These are phyloP conservation scores for Centropristis striata DNA, from an alignment of 2,113 vertebrate genomes.

Conservation along the genomic window DNA sequence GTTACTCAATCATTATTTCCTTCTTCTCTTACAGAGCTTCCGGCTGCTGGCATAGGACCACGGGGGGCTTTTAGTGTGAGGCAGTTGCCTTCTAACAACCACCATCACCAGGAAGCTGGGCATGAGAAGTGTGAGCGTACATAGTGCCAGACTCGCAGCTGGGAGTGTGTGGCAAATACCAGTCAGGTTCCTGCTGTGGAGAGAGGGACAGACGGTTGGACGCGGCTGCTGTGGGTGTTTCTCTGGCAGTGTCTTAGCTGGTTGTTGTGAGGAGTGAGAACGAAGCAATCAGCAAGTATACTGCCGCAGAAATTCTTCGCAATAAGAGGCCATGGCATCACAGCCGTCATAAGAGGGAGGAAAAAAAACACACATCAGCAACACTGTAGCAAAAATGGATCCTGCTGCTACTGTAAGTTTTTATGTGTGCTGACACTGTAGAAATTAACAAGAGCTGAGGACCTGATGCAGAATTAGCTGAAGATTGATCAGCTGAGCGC, in stretches of 20 bases:
- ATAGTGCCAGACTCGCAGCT: slow-evolving; percentile 40
- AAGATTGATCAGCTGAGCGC: slow-evolving; percentile 33
- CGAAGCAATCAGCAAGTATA: slow-evolving; percentile 99
- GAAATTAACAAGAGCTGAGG: slow-evolving; percentile 7
- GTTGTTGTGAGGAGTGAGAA: slow-evolving; percentile 97
- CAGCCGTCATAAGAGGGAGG: background rate
- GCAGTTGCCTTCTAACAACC: background rate
- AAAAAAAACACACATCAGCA: background rate
- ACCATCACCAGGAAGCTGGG: slow-evolving; percentile 16
- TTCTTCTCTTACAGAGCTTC: slow-evolving; percentile 55
- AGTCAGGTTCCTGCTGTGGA: slow-evolving; percentile 8
- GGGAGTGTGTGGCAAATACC: slow-evolving; percentile 28
- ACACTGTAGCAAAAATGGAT: slow-evolving; percentile 2
- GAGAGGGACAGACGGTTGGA: slow-evolving; percentile 27
- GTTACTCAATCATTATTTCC: slow-evolving; percentile 13
- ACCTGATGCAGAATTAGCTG: slow-evolving; percentile 18
- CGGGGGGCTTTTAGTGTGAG: background rate
- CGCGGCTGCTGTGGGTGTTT: slow-evolving; percentile 95
- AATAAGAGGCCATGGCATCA: slow-evolving; percentile 77
- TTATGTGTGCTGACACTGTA: slow-evolving; percentile 23
- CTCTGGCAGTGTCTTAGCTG: slow-evolving; percentile 99
- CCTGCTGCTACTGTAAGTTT: slow-evolving; percentile 44
- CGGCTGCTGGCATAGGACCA: slow-evolving; percentile 20
- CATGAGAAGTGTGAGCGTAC: background rate
- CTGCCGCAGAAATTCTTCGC: slow-evolving; percentile 99